These are phyloP conservation scores for Cheilosia scutellata DNA, from an alignment of 2,888 invertebrate genomes.

Conservation along the genomic window DNA sequence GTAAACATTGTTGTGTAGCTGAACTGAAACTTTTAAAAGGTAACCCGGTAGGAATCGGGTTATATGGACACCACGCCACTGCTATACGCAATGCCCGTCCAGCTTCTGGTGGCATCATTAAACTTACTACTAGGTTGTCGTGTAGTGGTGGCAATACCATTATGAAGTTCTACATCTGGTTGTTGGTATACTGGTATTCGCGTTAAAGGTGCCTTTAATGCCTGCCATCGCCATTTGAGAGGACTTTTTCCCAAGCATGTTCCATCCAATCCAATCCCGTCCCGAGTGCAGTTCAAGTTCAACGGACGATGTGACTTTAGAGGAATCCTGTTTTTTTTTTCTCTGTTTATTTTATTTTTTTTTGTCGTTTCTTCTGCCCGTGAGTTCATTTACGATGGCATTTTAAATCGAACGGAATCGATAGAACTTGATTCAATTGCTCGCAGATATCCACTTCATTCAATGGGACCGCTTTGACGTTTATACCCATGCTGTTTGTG, in stretches of 20 bases:
- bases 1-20: no score
- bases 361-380: background rate
- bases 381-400: constrained; percentile 35
- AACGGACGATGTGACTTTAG: constrained; percentile 48
- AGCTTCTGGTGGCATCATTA: constrained; percentile 32
- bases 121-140: background rate
- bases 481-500: background rate
- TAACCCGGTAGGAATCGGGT: no score
- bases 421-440: constrained; percentile 44
- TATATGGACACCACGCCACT: no score
- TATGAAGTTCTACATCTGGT: constrained; percentile 47
- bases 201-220: constrained; percentile 31
- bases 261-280: background rate
- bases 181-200: constrained; percentile 22
- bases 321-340: constrained; percentile 51
- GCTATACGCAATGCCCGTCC: constrained; percentile 2
- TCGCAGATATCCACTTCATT: constrained; percentile 23
- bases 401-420: constrained; percentile 46
- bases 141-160: constrained; percentile 14
- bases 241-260: constrained; percentile 43
- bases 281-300: constrained; percentile 46
- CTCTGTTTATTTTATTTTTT: background rate
- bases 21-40: no score
- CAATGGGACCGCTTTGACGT: background rate
- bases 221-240: constrained; percentile 40